Evolutionary conservation across 2,888 invertebrate genomes (phyloP), one percentile per base, ranked within the genome.

Genomic region (Lapara coniferarum): DNA sequence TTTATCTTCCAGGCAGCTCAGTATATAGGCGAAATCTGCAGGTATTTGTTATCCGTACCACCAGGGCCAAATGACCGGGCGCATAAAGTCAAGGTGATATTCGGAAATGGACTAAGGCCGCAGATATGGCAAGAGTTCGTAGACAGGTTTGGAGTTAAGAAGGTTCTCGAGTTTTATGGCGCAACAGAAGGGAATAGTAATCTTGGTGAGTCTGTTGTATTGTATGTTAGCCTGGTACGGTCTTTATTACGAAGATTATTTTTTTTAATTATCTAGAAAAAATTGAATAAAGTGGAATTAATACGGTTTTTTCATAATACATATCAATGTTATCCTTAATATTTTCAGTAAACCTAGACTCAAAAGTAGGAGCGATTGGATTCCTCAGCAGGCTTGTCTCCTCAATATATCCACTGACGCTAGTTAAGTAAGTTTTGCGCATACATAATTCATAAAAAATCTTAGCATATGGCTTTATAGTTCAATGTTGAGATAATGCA

Each of bases 171-270:
- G 90, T 96, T 99, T 82, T 99, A 99, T 87, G 99, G 99, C 0
- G 97, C 99, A 0, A 99, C 99, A 0, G 99, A 99, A 88, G 99
- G 99, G 72, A 99, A 99, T 85, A 97, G 98, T 49, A 99, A 98
- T 93, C 95, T 99, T 70, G 95, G 97, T 96, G 89, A 90, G 89
- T 51, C 6, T 5, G n/a, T 5, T n/a, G 14, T 30, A 25, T 53
- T 63, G 25, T 25, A 67, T 55, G 55, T 0, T 37, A 2, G 13
- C 46, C 44, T 56, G n/a, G 66, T 66, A 66, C n/a, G 25, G 25
- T 25, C 25, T n/a, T n/a, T n/a, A n/a, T n/a, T n/a, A n/a, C n/a
- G n/a, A n/a, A n/a, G n/a, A n/a, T n/a, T n/a, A n/a, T n/a, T n/a
- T n/a, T n/a, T n/a, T n/a, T n/a, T n/a, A n/a, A n/a, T n/a, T n/a